phyloP scores from a whole-genome alignment of 2,888 invertebrate genomes.

The Sinopyrophorus schimmeli region DNA sequence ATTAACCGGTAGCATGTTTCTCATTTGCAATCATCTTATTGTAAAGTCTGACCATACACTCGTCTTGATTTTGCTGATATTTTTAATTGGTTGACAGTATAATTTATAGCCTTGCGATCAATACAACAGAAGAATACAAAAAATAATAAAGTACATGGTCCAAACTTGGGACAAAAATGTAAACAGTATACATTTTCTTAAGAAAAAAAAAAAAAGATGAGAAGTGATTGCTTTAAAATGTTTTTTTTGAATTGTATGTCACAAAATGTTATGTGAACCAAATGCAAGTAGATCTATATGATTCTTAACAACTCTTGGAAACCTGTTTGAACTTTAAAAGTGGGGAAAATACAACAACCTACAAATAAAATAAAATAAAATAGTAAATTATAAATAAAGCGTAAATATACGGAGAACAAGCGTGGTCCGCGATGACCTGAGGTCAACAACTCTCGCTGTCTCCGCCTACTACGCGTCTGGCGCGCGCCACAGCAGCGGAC shows the following conservation, averaged over 20 bases:
- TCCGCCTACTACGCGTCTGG: conserved; percentile 55
- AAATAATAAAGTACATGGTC: no score
- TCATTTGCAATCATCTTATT: conserved; percentile 45
- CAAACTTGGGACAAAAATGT: no score
- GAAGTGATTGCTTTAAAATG: no score
- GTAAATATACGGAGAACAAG: conserved; percentile 48
- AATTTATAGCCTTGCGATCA: conserved; percentile 29
- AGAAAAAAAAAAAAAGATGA: no score
- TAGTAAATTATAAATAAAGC: conserved; percentile 49
- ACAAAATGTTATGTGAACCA: background rate
- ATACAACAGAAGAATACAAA: no score
- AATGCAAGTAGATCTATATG: conserved; percentile 37
- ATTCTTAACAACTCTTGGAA: conserved; percentile 38
- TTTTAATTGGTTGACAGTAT: conserved; percentile 36
- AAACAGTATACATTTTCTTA: no score
- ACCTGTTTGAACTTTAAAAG: conserved; percentile 42
- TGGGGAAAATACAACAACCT: conserved; percentile 42
- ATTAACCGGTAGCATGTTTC: conserved; percentile 53
- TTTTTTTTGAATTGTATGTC: no score
- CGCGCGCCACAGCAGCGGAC: conserved; percentile 40
- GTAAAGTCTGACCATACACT: conserved; percentile 31
- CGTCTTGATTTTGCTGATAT: conserved; percentile 37
- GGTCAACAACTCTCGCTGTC: conserved; percentile 57
- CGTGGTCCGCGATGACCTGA: conserved; percentile 54
- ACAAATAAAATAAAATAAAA: conserved; percentile 46